These are phyloP conservation scores for Leptogaster cylindrica DNA, from an alignment of 2,888 invertebrate species.

Conservation along the genomic window DNA sequence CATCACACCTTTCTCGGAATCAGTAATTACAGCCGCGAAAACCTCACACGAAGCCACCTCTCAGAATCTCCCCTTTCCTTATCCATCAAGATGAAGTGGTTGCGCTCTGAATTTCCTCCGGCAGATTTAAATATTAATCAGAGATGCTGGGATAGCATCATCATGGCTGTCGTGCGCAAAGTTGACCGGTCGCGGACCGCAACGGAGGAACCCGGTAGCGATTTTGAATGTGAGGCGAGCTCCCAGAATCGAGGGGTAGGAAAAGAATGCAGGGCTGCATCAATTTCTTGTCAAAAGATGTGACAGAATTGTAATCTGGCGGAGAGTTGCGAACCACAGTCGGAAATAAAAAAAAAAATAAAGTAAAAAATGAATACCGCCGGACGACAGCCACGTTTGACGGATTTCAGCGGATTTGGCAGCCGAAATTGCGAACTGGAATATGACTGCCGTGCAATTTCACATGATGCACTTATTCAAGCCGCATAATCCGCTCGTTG, in stretches of 20 bases:
- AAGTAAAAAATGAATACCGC: not conserved
- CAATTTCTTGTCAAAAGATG: conserved; percentile 11
- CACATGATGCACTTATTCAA: conserved; percentile 28
- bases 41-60: conserved; percentile 34
- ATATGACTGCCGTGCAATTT: conserved; percentile 21
- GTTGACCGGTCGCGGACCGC: not conserved
- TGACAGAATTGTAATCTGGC: conserved; percentile 35
- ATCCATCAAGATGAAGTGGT: conserved; percentile 21
- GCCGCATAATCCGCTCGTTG: not conserved
- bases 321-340: conserved; percentile 7
- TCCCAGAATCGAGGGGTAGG: not conserved
- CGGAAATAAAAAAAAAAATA: not conserved
- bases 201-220: conserved; percentile 11
- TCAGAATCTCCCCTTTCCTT: conserved; percentile 16
- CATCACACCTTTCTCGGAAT: conserved; percentile 21
- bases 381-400: conserved; percentile 3
- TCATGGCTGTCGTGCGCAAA: not conserved
- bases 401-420: conserved; percentile 31
- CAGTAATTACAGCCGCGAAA: conserved; percentile 34
- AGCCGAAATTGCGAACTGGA: conserved; percentile 8
- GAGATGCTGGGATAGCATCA: conserved; percentile 1
- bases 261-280: not conserved
- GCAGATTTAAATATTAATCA: conserved; percentile 38
- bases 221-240: not conserved
- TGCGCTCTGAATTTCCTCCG: conserved; percentile 23